phyloP scores from a whole-genome alignment of 2,113 vertebrate genomes.

The Fregata magnificens region DNA sequence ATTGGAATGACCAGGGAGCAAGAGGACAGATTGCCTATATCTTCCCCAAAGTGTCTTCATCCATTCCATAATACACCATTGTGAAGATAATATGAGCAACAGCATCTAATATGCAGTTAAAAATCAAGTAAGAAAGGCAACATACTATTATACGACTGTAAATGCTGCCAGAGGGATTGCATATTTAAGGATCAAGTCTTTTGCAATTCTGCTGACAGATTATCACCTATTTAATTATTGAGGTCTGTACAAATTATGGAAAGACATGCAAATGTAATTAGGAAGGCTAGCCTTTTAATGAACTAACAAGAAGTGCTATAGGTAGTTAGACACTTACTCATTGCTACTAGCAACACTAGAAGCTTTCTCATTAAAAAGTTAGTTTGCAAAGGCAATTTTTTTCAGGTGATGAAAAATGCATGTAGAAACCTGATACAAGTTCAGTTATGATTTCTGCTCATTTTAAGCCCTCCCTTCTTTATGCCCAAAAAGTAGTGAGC shows the following conservation, averaged over 20 bases:
- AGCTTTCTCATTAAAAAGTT: constrained; percentile 42
- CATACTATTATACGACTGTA: neutral
- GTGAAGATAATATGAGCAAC: neutral
- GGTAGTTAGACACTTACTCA: neutral
- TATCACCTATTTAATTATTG: constrained; percentile 48
- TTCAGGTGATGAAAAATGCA: constrained; percentile 32
- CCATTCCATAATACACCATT: neutral
- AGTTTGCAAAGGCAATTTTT: neutral
- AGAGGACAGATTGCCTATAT: neutral
- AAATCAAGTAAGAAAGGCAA: constrained; percentile 32
- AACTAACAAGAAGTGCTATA: constrained; percentile 29
- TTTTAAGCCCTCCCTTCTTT: neutral
- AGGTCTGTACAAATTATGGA: constrained; percentile 30
- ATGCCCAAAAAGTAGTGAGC: neutral
- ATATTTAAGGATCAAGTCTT: neutral
- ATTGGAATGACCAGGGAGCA: neutral
- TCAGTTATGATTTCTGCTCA: neutral
- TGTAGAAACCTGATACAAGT: neutral
- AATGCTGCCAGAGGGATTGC: neutral
- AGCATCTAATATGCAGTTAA: constrained; percentile 1
- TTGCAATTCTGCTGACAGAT: constrained; percentile 26
- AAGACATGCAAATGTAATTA: constrained; percentile 26
- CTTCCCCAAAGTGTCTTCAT: neutral
- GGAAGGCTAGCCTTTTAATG: neutral
- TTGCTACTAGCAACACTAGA: constrained; percentile 14